These are phyloP conservation scores for Eonycteris spelaea DNA, from an alignment of 2,113 vertebrate species.

Conservation along the genomic window DNA sequence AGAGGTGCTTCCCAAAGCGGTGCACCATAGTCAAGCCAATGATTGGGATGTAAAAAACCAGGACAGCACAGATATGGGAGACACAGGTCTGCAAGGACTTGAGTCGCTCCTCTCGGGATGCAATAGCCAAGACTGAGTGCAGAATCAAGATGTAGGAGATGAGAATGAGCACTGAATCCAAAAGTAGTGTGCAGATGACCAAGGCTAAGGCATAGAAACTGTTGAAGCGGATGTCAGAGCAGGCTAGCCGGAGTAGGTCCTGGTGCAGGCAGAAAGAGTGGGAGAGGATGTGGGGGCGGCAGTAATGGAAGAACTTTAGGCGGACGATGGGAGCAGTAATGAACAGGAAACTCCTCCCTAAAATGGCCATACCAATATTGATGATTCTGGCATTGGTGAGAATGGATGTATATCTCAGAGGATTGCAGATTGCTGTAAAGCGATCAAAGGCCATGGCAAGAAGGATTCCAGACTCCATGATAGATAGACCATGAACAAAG, in stretches of 20 bases:
- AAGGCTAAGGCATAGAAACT: conserved; percentile 35
- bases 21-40: not conserved
- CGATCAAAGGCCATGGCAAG: conserved; percentile 59
- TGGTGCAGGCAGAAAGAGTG: conserved; percentile 64
- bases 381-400: not conserved
- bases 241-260: conserved; percentile 43
- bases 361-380: not conserved
- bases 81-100: conserved; percentile 15
- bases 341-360: not conserved
- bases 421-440: conserved; percentile 30
- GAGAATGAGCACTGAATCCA: conserved; percentile 1
- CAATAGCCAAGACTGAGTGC: not conserved
- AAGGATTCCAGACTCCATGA: conserved; percentile 48
- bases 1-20: not conserved
- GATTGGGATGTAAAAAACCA: conserved; percentile 17
- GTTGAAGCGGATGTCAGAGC: conserved; percentile 35
- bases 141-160: not conserved
- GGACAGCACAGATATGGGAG: conserved; percentile 25
- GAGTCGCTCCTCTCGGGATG: not conserved
- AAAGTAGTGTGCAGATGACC: not conserved
- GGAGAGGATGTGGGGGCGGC: not conserved
- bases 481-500: conserved; percentile 37
- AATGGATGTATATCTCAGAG: not conserved
- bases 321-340: not conserved
- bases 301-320: not conserved